phyloP scores from a whole-genome alignment of 2,113 vertebrate genomes.

The Catharus minimus region DNA sequence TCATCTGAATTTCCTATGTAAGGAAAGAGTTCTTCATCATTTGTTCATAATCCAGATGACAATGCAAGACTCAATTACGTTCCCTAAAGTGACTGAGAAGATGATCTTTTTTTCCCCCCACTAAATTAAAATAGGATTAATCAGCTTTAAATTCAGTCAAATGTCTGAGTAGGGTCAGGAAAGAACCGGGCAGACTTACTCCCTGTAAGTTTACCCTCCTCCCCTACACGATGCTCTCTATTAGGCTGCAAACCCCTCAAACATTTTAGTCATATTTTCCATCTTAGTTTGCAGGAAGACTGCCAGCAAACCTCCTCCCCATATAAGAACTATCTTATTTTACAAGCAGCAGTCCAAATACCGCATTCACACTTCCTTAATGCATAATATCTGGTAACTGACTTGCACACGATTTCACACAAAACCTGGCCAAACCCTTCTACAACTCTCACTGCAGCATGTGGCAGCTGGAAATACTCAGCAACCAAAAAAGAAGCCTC shows the following conservation, averaged over 20 bases:
- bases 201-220: not conserved
- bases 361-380: slow-evolving; percentile 9
- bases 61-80: not conserved
- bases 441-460: not conserved
- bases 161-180: not conserved
- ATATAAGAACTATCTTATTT: not conserved
- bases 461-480: slow-evolving; percentile 36
- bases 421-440: not conserved
- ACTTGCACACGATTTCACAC: not conserved
- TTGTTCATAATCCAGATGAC: not conserved
- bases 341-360: slow-evolving; percentile 37
- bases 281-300: slow-evolving; percentile 35
- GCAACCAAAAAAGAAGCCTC: not conserved
- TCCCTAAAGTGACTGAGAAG: not conserved
- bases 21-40: slow-evolving; percentile 2
- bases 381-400: not conserved
- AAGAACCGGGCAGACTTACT: not conserved
- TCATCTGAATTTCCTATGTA: slow-evolving; percentile 94
- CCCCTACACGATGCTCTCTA: not conserved
- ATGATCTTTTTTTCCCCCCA: not conserved
- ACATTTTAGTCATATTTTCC: slow-evolving; percentile 58
- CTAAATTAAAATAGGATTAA: not conserved
- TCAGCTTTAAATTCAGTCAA: not conserved
- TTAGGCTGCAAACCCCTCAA: slow-evolving; percentile 19
- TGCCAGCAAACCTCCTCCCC: slow-evolving; percentile 38